Evolutionary conservation across 1,140 invertebrate genomes (phyloP).

Genomic region (Drosophila sucinea): DNA sequence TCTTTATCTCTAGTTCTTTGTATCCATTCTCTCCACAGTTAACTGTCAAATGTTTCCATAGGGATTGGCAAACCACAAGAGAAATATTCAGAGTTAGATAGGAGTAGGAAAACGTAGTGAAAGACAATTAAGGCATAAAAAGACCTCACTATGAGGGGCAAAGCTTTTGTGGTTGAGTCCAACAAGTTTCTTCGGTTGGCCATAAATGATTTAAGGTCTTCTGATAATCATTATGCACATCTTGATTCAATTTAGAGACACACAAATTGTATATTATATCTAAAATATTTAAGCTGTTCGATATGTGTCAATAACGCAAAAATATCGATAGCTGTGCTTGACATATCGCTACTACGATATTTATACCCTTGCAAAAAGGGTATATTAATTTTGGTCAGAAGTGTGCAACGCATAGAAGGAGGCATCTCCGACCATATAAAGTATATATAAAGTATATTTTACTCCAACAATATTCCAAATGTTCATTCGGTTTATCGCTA

Average conservation of each 20-base stretch:
- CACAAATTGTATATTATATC: too few species aligned
- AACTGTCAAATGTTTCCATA: slow-evolving; percentile 41
- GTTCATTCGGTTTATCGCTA: too few species aligned
- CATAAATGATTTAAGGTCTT: not conserved
- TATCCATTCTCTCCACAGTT: not conserved
- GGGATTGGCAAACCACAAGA: slow-evolving; percentile 33
- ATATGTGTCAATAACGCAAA: too few species aligned
- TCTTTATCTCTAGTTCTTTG: not conserved
- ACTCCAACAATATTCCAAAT: too few species aligned
- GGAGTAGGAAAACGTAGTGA: slow-evolving; percentile 34
- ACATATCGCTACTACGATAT: too few species aligned
- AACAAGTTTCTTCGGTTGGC: slow-evolving; percentile 11
- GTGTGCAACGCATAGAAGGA: too few species aligned
- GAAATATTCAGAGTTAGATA: not conserved
- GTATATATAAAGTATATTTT: too few species aligned
- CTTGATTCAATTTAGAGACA: slow-evolving; percentile 24
- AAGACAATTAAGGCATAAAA: slow-evolving; percentile 43
- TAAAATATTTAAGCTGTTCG: too few species aligned
- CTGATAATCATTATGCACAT: slow-evolving; percentile 9
- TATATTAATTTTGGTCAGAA: too few species aligned
- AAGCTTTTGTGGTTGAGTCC: not conserved
- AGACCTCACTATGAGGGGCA: not conserved
- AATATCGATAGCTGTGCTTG: too few species aligned
- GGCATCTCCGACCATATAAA: too few species aligned
- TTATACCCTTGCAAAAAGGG: too few species aligned